Conservation (phyloP, 2,797 vertebrate genomes). For the Echeneis naucrates region DNA sequence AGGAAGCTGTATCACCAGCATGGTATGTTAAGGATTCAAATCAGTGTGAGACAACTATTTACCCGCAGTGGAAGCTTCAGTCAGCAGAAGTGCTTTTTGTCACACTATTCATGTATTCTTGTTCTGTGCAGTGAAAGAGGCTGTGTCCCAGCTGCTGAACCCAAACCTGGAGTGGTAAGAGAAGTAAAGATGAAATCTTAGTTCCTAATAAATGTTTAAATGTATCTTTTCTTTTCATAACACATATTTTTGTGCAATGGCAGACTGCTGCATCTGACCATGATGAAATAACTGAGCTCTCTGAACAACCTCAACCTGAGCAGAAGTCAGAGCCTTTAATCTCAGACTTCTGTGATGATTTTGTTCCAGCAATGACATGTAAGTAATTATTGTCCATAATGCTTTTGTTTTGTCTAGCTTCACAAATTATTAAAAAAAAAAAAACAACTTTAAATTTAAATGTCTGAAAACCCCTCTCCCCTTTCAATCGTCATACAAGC, state of each 20-base stretch:
- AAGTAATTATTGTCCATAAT: constrained; percentile 44
- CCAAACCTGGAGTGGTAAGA: constrained; percentile 18
- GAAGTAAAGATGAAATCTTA: not conserved
- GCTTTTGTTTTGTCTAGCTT: not conserved
- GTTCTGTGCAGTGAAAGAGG: constrained; percentile 50
- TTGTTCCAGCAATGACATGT: constrained; percentile 84
- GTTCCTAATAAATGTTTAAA: not conserved
- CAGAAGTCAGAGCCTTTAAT: constrained; percentile 30
- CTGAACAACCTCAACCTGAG: constrained; percentile 43
- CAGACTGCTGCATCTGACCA: constrained; percentile 25
- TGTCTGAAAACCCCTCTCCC: not conserved
- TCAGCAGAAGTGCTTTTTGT: not conserved
- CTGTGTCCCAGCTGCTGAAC: constrained; percentile 9
- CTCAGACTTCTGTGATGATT: constrained; percentile 68
- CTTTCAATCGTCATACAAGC: not conserved
- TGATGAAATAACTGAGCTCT: not conserved
- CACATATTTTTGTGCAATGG: not conserved
- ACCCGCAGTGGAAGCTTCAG: not conserved
- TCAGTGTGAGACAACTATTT: not conserved
- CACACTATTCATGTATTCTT: not conserved
- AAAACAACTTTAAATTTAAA: too few species aligned
- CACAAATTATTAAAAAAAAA: too few species aligned
- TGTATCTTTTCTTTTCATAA: not conserved
- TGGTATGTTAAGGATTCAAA: constrained; percentile 56
- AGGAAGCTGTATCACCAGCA: constrained; percentile 23